phyloP scores from a whole-genome alignment of 2,888 invertebrate genomes.

The Tortrix viridana region DNA sequence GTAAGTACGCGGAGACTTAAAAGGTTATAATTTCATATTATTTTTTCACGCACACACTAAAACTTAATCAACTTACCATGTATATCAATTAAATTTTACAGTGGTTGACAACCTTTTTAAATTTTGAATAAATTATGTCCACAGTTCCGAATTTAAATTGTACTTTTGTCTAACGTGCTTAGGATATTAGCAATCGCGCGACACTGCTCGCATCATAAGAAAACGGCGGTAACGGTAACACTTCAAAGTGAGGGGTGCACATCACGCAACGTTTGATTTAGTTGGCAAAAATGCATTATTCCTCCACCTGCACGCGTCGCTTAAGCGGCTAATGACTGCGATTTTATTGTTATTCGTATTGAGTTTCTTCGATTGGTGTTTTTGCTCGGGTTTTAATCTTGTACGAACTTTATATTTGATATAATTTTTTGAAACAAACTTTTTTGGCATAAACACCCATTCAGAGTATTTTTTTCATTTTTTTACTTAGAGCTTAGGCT shows the following conservation, averaged over 20 bases:
- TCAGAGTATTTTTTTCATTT: no score
- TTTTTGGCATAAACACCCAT: no score
- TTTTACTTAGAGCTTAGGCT: no score
- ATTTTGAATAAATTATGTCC: neutral
- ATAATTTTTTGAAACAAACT: no score
- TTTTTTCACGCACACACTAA: slow-evolving; percentile 14
- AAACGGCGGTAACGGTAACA: slow-evolving; percentile 46
- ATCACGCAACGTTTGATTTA: slow-evolving; percentile 58
- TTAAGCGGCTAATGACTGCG: slow-evolving; percentile 31
- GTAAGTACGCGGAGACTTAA: no score
- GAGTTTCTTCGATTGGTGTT: neutral
- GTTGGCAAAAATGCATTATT: slow-evolving; percentile 40
- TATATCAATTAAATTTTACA: slow-evolving; percentile 2
- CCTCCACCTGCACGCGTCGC: slow-evolving; percentile 21
- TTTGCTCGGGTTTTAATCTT: no score
- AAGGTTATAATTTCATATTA: neutral
- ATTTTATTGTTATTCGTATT: neutral
- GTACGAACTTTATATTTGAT: no score
- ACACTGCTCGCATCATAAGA: slow-evolving; percentile 60
- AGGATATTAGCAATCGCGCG: slow-evolving; percentile 61
- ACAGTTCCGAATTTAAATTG: slow-evolving; percentile 32
- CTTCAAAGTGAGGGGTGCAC: slow-evolving; percentile 54
- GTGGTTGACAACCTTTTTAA: slow-evolving; percentile 30
- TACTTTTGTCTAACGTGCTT: slow-evolving; percentile 56
- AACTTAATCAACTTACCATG: neutral